Conservation (phyloP, 1,140 invertebrate genomes). For the Ostrea denselamellosa region DNA sequence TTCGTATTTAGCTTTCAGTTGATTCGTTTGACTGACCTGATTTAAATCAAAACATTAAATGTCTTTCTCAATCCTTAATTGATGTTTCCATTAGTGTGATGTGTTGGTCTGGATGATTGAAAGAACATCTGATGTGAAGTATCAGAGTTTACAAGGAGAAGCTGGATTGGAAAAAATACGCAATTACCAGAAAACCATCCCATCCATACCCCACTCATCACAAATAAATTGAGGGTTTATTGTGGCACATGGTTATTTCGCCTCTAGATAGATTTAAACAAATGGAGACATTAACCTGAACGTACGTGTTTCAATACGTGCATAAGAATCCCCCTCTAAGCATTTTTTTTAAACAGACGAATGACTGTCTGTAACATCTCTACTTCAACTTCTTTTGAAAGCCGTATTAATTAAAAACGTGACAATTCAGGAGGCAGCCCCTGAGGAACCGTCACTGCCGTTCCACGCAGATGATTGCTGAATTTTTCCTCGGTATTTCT, state of each 20-base stretch:
- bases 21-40: constrained; percentile 13
- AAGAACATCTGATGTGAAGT: neutral
- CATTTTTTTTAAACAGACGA: neutral
- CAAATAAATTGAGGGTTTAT: neutral
- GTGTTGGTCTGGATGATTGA: neutral
- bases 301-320: neutral
- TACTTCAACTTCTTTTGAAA: neutral
- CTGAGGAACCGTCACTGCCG: neutral
- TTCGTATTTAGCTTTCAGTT: neutral
- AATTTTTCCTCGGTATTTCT: neutral
- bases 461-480: neutral
- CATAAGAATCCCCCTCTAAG: neutral
- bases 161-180: neutral
- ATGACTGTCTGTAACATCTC: neutral
- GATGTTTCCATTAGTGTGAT: constrained; percentile 17
- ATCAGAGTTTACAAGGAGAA: constrained; percentile 9
- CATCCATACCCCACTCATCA: neutral
- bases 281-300: neutral
- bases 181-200: neutral
- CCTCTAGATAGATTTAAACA: constrained; percentile 10
- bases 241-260: constrained; percentile 1
- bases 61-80: constrained; percentile 15
- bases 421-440: constrained; percentile 11
- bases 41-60: constrained; percentile 34
- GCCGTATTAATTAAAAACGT: constrained; percentile 34